Evolutionary conservation across 2,888 invertebrate species (phyloP), one percentile per base, ranked within the genome.

Genomic region (Ypsolopha sequella): DNA sequence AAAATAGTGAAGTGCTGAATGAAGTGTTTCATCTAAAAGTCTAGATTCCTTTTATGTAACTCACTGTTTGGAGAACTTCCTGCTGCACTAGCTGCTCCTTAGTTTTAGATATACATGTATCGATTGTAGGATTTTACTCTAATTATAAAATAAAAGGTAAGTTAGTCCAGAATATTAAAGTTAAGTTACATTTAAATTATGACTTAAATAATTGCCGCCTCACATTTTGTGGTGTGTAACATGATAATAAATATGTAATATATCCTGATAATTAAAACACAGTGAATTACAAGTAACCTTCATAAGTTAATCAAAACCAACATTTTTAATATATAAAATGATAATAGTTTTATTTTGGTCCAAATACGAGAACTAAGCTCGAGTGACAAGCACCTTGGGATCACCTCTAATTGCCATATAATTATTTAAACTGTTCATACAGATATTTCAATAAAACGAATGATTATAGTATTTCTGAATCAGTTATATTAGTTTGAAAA

Each of bases 1-100:
- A 55, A 54, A 66, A 62, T 56, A 73, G 78, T 78, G 74, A 73
- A 73, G 78, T 77, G 75, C 55, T 54, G 36, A 49, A 56, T 55
- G 52, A 45, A 56, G 54, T 53, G 55, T 52, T 53, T 36, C 24
- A 14, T 35, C 34, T 44, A 13, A 41, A 34, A 9, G 11, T 24
- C 14, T 9, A 38, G 9, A n/a, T 14, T 11, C 49, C 49, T 41
- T 49, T 49, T 49, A 49, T 49, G 49, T 49, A 49, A 49, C n/a
- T n/a, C 9, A 49, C 34, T n/a, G 33, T 33, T 7, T 41, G n/a
- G 13, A 36, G 39, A 39, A 36, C 7, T 11, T 24, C 10, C 6
- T 10, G 14, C n/a, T 41, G 49, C 41, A 33, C 49, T 46, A 41
- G 48, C 48, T 44, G 14, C 34, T 46, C 43, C 10, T 11, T 9